Evolutionary conservation across 2,888 invertebrate genomes (phyloP).

Genomic region (Piscicola geometra): DNA sequence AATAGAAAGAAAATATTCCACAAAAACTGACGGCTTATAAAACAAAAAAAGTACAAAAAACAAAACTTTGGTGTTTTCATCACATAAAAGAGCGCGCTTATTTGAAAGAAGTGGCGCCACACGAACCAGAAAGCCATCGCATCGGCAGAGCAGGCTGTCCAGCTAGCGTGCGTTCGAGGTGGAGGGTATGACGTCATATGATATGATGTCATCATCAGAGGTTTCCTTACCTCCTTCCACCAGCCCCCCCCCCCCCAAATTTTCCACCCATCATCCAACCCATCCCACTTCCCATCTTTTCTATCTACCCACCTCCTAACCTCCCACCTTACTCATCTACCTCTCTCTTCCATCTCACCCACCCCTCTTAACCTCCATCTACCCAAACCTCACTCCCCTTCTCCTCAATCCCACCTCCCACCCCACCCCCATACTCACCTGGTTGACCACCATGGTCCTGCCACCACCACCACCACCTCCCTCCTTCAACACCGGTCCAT

Average conservation of each 20-base stretch:
- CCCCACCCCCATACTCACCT: slow-evolving; percentile 61
- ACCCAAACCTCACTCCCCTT: not conserved
- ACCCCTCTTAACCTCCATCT: not conserved
- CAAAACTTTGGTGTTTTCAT: too few species aligned
- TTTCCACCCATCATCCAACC: too few species aligned
- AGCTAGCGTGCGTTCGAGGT: slow-evolving; percentile 8
- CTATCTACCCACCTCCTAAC: not conserved
- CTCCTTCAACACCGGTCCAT: slow-evolving; percentile 63
- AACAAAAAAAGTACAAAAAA: not conserved
- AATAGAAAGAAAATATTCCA: not conserved
- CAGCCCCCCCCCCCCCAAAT: not conserved
- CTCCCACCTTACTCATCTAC: too few species aligned
- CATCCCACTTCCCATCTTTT: not conserved
- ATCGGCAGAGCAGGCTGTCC: slow-evolving; percentile 33
- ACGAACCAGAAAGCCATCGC: slow-evolving; percentile 38
- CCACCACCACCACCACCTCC: too few species aligned
- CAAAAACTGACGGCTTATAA: not conserved
- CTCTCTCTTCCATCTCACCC: not conserved
- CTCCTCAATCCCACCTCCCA: not conserved
- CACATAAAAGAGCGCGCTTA: too few species aligned
- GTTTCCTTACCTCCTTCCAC: not conserved
- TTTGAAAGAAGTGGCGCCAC: too few species aligned
- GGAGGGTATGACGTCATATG: not conserved
- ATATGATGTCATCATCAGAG: not conserved
- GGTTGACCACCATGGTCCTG: slow-evolving; percentile 82